Base-by-base conservation (phyloP, 2,113 vertebrate genomes). In the Calypte anna region DNA sequence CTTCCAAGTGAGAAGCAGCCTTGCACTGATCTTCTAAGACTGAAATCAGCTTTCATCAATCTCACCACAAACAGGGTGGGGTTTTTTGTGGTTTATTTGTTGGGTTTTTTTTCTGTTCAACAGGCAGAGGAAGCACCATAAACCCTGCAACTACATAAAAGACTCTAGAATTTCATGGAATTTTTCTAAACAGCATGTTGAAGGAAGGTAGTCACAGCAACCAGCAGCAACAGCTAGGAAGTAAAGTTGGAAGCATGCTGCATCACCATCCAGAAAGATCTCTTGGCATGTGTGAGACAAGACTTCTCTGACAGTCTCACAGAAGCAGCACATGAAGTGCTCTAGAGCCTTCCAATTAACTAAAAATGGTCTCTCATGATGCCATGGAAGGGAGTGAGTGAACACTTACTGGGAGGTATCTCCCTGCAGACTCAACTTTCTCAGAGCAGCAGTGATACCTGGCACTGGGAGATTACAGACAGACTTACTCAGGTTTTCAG, bases 111-210 rank as follows among this genome's bases (percentile, higher is more conserved):
- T n/a, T 50, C 43, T 86, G 27, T 51, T 38, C 31, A 48, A 30
- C 10, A 38, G 14, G 14, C 9, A 62, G 10, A 81, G 31, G 30
- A 6, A 87, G 22, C 17, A 46, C 14, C 14, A 7, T 25, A 68
- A 72, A 23, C 31, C 10, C 31, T 72, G 19, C 13, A 78, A 12
- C n/a, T 33, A 31, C 12, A 33, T 8, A 31, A 30, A 82, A 5
- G 7, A 27, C 12, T 14, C 16, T 6, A 5, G 7, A 59, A 64
- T 7, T 8, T 67, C 18, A 59, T 0, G 0, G 13, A 31, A 18
- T 40, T 75, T 53, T 79, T 72, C 44, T 57, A 36, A 70, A 66
- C 22, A 59, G 43, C 1, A 1, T 9, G 12, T 30, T 72, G 63
- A 73, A 85, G 11, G 28, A 64, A 64, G 54, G 21, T 1, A 59